Base-by-base conservation (phyloP, 2,888 invertebrate genomes). In the Eupelmus urozonus region DNA sequence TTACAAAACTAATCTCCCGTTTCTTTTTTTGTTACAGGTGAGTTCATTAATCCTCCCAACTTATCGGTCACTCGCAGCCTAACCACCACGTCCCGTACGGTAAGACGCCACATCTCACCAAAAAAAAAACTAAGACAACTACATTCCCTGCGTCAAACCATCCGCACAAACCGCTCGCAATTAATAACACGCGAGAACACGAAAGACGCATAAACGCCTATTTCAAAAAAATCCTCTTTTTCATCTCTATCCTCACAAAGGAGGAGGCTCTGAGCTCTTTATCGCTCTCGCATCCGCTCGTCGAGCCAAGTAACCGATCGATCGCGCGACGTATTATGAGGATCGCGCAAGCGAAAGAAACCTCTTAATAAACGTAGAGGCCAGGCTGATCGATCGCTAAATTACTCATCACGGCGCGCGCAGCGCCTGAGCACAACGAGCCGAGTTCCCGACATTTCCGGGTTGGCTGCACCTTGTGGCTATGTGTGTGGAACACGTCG, bases 341-440 rank as follows among this genome's bases (percentile, higher is more conserved):
- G 16, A 13, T 5, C 51, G 23, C 11, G 27, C 1, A 13, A n/a
- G 49, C 1, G 9, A n/a, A 67, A 51, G 27, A 62, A 66, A 40
- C 25, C 18, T 59, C 75, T 72, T 62, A 51, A 51, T 60, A 59
- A 13, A 13, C 59, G 23, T 25, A 49, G 16, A 18, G 20, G 20
- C 53, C 20, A n/a, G n/a, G 23, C 51, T 7, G 63, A 78, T 78
- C 78, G 55, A 74, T 78, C 59, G 78, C 45, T 69, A 63, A 78
- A 69, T 78, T 73, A 78, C 78, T 77, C 77, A 77, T 51, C 4
- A 2, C 20, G 25, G n/a, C 63, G 34, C 20, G 53, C 20, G 20
- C 29, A 59, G 25, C 16, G 49, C 29, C 9, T 9, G 34, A 13
- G 5, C n/a, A n/a, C n/a, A n/a, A n/a, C n/a, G n/a, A n/a, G n/a